Evolutionary conservation across 2,797 vertebrate genomes (phyloP), one percentile per base, ranked within the genome.

Genomic region (Anguilla pacifica): DNA sequence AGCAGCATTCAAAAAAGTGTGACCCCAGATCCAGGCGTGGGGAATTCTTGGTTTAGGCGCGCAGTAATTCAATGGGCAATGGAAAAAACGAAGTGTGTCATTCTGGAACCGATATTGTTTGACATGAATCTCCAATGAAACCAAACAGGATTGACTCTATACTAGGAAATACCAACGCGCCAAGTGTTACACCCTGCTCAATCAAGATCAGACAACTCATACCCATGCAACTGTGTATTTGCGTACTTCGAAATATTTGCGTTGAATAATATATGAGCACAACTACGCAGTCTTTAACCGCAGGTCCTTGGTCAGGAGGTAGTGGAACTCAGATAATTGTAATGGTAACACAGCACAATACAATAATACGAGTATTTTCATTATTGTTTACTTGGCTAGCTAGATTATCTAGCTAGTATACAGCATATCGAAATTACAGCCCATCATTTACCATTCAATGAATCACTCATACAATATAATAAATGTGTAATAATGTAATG

Each of bases 141-240:
- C 43, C 19, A n/a, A 43, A 43, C 9, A 51, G 19, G 22, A 19
- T 81, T 22, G 2, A 51, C 25, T 51, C 43, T 10, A 10, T 51
- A 25, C 22, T 25, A 77, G 15, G 35, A 79, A 79, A 46, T 46
- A 79, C 17, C 22, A 77, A 28, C n/a, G 11, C 35, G 39, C 39
- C 39, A 46, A 25, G 15, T 79, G 19, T 79, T 46, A 79, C 70
- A 13, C 19, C 74, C 35, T 10, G 39, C 5, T 79, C 39, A 6
- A 46, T 79, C 43, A 43, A 79, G 74, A 79, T 39, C 15, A 19
- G 19, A 19, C 17, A 15, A 72, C 17, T 43, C 74, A 79, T 35
- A 79, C 74, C 74, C 74, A 79, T 79, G 39, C n/a, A 46, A 79
- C 31, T 17, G 74, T 72, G 70, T 17, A 79, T 79, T 79, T 79